Percentiles rank a stretch among this genome's conserved stretches.
Conservation (phyloP, 2,113 vertebrate species). For the Dicentrarchus labrax region DNA sequence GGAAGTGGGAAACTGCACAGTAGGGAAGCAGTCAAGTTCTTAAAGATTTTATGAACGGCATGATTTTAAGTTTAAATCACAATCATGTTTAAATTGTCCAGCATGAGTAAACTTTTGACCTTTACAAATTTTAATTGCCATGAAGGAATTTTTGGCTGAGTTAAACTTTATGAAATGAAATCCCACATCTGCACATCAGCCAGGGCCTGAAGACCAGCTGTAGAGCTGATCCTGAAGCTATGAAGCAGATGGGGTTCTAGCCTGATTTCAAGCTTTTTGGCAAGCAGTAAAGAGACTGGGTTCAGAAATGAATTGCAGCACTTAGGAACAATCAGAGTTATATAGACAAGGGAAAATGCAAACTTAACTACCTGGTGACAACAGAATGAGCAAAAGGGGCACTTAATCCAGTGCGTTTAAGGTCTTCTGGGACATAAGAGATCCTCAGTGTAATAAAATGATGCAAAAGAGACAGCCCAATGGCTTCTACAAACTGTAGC, state of each 20-base stretch:
- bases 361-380: slow-evolving; percentile 35
- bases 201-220: slow-evolving; percentile 57
- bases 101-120: slow-evolving; percentile 43
- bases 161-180: slow-evolving; percentile 36
- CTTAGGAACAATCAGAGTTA: slow-evolving; percentile 47
- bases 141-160: slow-evolving; percentile 4
- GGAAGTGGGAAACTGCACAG: not conserved
- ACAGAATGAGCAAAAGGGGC: slow-evolving; percentile 2
- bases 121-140: slow-evolving; percentile 39
- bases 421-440: not conserved
- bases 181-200: slow-evolving; percentile 47
- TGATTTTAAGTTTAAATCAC: slow-evolving; percentile 7
- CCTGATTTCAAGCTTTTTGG: slow-evolving; percentile 58
- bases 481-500: slow-evolving; percentile 41
- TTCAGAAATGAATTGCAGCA: slow-evolving; percentile 56
- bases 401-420: slow-evolving; percentile 30
- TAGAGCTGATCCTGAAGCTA: slow-evolving; percentile 42
- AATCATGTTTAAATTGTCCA: slow-evolving; percentile 27
- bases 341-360: slow-evolving; percentile 22
- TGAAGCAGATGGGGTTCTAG: slow-evolving; percentile 61
- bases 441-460: slow-evolving; percentile 26
- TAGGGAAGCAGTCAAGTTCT: slow-evolving; percentile 25
- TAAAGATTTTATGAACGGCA: slow-evolving; percentile 35
- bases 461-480: slow-evolving; percentile 24
- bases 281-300: slow-evolving; percentile 29